phyloP scores from a whole-genome alignment of 2,888 invertebrate genomes.

The Synanthedon formicaeformis region DNA sequence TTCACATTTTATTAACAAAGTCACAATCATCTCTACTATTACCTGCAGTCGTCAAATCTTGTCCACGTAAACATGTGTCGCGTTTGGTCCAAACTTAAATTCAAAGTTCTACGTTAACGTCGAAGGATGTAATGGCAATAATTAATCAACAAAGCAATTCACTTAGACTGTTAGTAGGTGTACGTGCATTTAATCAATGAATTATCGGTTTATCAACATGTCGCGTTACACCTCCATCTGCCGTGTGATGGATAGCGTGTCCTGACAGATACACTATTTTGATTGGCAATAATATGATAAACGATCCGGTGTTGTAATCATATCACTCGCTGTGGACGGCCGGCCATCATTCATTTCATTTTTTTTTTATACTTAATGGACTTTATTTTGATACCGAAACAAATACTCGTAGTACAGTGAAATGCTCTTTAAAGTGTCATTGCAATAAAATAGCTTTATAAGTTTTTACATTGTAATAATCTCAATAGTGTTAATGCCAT shows the following conservation, averaged over 20 bases:
- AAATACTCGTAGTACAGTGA: constrained; percentile 16
- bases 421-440: constrained; percentile 13
- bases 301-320: constrained; percentile 59
- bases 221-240: constrained; percentile 36
- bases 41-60: constrained; percentile 36
- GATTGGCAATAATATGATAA: constrained; percentile 69
- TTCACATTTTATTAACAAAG: constrained; percentile 45
- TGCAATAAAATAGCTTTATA: constrained; percentile 4
- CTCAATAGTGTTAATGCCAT: constrained; percentile 21
- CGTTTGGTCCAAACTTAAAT: not conserved
- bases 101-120: not conserved
- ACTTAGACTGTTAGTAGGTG: constrained; percentile 33
- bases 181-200: constrained; percentile 39
- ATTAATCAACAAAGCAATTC: constrained; percentile 37
- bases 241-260: constrained; percentile 56
- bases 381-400: constrained; percentile 36
- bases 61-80: not conserved
- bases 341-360: constrained; percentile 51
- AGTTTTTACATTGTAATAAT: constrained; percentile 7
- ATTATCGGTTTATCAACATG: constrained; percentile 21
- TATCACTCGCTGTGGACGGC: constrained; percentile 49
- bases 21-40: constrained; percentile 32
- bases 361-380: constrained; percentile 26
- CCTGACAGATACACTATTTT: constrained; percentile 70
- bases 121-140: constrained; percentile 33